A percentile compares a stretch with the other conserved stretches of the same genome.
These are phyloP conservation scores for Quadroppia sp. DNA, from an alignment of 2,888 invertebrate species.

Conservation along the genomic window DNA sequence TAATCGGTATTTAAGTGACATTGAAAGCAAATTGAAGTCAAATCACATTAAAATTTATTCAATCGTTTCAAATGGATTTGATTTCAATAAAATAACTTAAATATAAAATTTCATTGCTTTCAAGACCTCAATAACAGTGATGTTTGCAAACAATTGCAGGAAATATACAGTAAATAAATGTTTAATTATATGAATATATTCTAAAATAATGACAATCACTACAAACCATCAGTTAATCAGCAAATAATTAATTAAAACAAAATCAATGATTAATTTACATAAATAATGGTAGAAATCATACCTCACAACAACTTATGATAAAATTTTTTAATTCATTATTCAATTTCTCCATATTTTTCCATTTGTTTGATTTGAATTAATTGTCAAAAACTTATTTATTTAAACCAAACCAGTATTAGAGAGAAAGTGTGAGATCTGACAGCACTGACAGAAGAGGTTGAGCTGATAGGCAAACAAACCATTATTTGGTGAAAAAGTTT, in stretches of 20 bases:
- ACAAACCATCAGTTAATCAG: not conserved
- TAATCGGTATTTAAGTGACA: not conserved
- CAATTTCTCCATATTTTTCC: slow-evolving; percentile 10
- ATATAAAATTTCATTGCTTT: no score
- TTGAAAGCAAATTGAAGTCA: not conserved
- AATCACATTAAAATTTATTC: not conserved
- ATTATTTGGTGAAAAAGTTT: slow-evolving; percentile 6
- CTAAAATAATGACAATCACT: not conserved
- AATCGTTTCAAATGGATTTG: not conserved
- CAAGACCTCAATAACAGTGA: no score
- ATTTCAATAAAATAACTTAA: no score
- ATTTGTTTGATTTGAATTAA: not conserved
- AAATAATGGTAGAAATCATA: not conserved
- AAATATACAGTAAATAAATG: no score
- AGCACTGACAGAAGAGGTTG: slow-evolving; percentile 3
- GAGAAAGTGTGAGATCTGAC: slow-evolving; percentile 10
- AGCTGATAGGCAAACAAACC: not conserved
- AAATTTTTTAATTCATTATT: no score
- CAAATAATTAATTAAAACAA: not conserved
- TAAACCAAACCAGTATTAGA: not conserved
- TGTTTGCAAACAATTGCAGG: no score
- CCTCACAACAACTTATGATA: no score
- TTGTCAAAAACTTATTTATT: not conserved
- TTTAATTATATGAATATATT: no score
- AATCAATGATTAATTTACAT: not conserved